These are phyloP conservation scores for Cercopithecus hamlyni DNA, from an alignment of 2,797 vertebrate genomes.

Conservation along the genomic window DNA sequence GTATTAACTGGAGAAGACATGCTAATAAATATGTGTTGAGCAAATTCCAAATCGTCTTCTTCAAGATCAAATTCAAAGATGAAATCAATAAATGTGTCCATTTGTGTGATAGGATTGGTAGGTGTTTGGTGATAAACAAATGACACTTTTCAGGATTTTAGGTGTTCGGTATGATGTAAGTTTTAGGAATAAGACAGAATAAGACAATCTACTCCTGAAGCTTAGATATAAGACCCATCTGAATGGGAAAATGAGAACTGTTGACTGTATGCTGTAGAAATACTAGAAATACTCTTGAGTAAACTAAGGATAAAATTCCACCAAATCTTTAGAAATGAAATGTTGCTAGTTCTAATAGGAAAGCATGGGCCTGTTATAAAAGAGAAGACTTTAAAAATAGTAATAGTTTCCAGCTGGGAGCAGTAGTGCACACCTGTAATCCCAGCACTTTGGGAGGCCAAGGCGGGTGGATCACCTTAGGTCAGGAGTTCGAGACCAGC, in stretches of 20 bases:
- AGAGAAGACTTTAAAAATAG: not conserved
- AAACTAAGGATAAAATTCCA: not conserved
- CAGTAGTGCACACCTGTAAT: no score
- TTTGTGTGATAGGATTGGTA: not conserved
- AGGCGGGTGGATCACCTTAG: no score
- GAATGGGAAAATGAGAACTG: not conserved
- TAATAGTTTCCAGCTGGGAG: not conserved
- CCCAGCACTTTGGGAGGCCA: no score
- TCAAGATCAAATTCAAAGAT: not conserved
- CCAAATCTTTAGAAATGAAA: constrained; percentile 30
- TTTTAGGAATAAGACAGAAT: not conserved
- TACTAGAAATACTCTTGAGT: not conserved
- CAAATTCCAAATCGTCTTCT: constrained; percentile 13
- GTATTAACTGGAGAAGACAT: not conserved
- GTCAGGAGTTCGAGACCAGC: no score
- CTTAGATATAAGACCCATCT: not conserved
- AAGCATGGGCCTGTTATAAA: not conserved
- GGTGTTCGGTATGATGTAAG: not conserved
- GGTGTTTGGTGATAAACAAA: not conserved
- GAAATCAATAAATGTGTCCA: not conserved
- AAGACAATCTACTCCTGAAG: not conserved
- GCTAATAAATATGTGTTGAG: not conserved
- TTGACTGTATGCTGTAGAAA: not conserved
- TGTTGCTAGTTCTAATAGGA: not conserved
- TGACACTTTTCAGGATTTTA: not conserved